Evolutionary conservation across 2,888 invertebrate genomes (phyloP), one percentile per base, ranked within the genome.

Genomic region (Pammene aurita): DNA sequence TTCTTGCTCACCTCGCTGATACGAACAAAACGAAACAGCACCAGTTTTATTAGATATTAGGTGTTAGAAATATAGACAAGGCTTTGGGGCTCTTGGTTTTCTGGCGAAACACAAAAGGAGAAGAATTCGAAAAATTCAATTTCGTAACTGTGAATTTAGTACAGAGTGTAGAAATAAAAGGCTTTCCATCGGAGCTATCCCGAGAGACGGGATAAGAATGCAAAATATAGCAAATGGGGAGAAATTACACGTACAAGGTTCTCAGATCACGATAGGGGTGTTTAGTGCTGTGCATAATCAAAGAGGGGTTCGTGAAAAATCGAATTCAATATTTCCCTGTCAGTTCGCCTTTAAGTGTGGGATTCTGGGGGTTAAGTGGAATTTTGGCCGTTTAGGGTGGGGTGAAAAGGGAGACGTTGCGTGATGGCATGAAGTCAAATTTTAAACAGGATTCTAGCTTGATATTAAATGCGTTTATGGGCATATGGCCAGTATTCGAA

Each of bases 51-150:
- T 65, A 74, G 84, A 80, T 75, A 80, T 75, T 71, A 74, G 73
- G 80, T 79, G 78, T 71, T 52, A 67, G 66, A 75, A 74, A 73
- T 68, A 72, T 69, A 68, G 65, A 72, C 72, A 68, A 67, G 72
- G 66, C 70, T 60, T 64, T 75, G 78, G 69, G 78, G 85, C 67
- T 80, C 86, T 77, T 67, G 65, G 58, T 77, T 78, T 72, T 76
- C 73, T 86, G 83, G 87, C 57, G 1, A 26, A 18, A 11, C 26
- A 44, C 52, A 67, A 78, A 82, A 85, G 84, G 84, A 78, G 83
- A 76, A 82, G 87, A 85, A 89, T 89, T 88, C 84, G 86, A 88
- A 89, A 89, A 90, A 90, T 89, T 90, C 89, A 89, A 90, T 90
- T 89, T 88, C 84, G 88, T 85, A 85, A 87, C 87, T 85, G 87